A percentile compares a stretch with the other conserved stretches of the same genome.
phyloP scores from a whole-genome alignment of 1,140 invertebrate species.

The Notospermus geniculatus region DNA sequence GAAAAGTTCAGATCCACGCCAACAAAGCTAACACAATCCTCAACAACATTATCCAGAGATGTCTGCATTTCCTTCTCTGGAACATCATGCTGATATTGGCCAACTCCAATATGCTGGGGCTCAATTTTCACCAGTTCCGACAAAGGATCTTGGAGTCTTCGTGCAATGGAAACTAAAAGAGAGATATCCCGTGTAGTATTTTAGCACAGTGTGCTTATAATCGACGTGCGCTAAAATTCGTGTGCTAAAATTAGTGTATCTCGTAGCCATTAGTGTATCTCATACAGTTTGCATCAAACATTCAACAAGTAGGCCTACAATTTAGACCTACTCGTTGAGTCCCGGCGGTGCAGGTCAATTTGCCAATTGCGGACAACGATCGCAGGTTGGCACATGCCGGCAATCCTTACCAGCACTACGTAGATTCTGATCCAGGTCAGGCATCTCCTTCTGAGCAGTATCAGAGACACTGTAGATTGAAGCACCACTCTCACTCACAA shows the following conservation, averaged over 20 bases:
- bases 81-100: constrained; percentile 90
- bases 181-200: constrained; percentile 4
- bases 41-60: constrained; percentile 69
- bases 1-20: constrained; percentile 87
- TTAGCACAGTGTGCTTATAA: too few species aligned
- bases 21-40: constrained; percentile 86
- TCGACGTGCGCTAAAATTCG: too few species aligned
- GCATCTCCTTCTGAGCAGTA: constrained; percentile 80
- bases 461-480: constrained; percentile 86
- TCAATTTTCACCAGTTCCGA: constrained; percentile 90
- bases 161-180: constrained; percentile 73
- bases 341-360: too few species aligned
- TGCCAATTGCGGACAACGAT: too few species aligned
- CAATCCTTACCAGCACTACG: constrained; percentile 74
- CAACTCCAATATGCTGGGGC: constrained; percentile 82
- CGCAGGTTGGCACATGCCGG: too few species aligned
- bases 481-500: constrained; percentile 84
- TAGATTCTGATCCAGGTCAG: constrained; percentile 72
- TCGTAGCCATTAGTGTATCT: too few species aligned
- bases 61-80: constrained; percentile 71
- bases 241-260: too few species aligned
- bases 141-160: constrained; percentile 82
- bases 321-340: too few species aligned
- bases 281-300: too few species aligned
- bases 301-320: not conserved